Base-by-base conservation (phyloP, 1,140 invertebrate species). In the Trichoplusia ni region DNA sequence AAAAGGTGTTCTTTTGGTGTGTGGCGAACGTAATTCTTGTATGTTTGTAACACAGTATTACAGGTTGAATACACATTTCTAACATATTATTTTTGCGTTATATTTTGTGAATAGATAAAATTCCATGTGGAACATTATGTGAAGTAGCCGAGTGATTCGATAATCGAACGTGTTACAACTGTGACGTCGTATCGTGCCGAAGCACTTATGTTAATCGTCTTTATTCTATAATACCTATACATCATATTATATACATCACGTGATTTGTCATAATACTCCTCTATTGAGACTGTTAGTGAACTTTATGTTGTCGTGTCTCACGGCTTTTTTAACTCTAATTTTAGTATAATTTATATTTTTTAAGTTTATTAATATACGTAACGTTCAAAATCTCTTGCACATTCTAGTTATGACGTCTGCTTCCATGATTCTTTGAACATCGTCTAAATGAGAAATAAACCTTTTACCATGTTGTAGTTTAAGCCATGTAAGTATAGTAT, bases 261-360 rank as follows among this genome's bases (percentile, higher is more conserved):
- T 49, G 46, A 49, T 49, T 27, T 31, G 25, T 33, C 46, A 49
- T 49, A 49, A 49, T 49, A 49, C 27, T 49, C 46, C 27, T 49
- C 27, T 33, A 49, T 49, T 49, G 27, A 31, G 46, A 49, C 27
- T 49, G 27, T 49, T 23, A 47, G 4, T 18, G 21, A 21, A 47
- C 14, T 8, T 31, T 33, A 49, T n/a, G 13, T 47, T 18, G 27
- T 11, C 11, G 14, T 49, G 5, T 18, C 6, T 31, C 31, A 5
- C 14, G 7, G 16, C 14, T 18, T n/a, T 49, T 31, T 27, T 46
- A 13, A 49, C 7, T 49, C 31, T 49, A 31, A 31, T 27, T 47
- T 16, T 9, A 4, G 7, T 4, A 27, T n/a, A 33, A 9, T 13
- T 23, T 25, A 23, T 44, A 7, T 13, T 23, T 21, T 2, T 23